Base-by-base conservation (phyloP, 2,113 vertebrate genomes). In the Pachycephala philippinensis region DNA sequence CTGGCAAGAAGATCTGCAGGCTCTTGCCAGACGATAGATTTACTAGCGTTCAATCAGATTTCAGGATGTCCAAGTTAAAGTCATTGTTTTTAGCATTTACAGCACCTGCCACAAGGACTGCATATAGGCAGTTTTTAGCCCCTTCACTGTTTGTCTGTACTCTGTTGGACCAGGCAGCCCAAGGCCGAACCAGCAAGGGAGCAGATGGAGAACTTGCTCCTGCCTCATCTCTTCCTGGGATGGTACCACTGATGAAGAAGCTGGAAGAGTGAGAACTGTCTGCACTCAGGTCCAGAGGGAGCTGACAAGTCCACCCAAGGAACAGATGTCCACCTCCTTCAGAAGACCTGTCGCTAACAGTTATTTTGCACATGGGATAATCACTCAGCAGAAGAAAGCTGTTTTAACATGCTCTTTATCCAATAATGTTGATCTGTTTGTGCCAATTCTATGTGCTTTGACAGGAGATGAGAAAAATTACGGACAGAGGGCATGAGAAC, bases 401-500 rank as follows among this genome's bases (percentile, higher is more conserved):
- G 72, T 30, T 81, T 74, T n/a, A 93, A 81, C 15, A 47, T 19
- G 27, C 8, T 50, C 28, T 65, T 89, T 30, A 69, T 59, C 11
- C 6, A 2, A 10, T 50, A 61, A 37, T 11, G 7, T 28, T 76
- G 12, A 63, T 69, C 42, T 63, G 19, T 63, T 81, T 61, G 22
- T 65, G 37, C 21, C 65, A 79, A 26, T 78, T 87, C 47, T 47
- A 2, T 0, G 13, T 39, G 69, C 50, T 87, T 53, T 70, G 59
- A 12, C 35, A 84, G 35, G 13, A 30, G 11, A 84, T 53, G 27
- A 78, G 74, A 71, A 64, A 68, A 50, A 68, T 15, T 14, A 72
- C 5, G 40, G 30, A 45, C 4, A 18, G 0, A 0, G 17, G 33
- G 12, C 33, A 59, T 4, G 4, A 79, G 13, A 77, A 50, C 6